These are phyloP conservation scores for Diachasmimorpha longicaudata DNA, from an alignment of 1,140 invertebrate species.

Conservation along the genomic window DNA sequence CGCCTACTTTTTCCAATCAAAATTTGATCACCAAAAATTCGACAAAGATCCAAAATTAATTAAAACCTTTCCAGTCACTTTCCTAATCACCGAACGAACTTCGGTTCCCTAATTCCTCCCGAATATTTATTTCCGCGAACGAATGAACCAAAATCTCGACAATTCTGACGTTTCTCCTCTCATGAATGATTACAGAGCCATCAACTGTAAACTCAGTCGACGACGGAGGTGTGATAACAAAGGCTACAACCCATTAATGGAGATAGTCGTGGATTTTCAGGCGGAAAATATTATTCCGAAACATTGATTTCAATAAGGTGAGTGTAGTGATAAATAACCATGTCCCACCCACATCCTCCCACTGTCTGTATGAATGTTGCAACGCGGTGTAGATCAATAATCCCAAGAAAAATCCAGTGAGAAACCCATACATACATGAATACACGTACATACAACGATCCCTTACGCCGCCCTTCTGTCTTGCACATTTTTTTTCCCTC, in stretches of 20 bases:
- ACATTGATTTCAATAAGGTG: neutral
- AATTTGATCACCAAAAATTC: too few species aligned
- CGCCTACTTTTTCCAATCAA: too few species aligned
- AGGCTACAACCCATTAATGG: neutral
- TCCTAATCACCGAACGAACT: too few species aligned
- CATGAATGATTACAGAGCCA: neutral
- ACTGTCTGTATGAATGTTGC: neutral
- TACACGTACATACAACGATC: neutral
- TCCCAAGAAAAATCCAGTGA: neutral
- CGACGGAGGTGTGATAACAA: neutral
- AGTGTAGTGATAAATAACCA: neutral
- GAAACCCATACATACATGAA: neutral
- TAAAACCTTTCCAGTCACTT: too few species aligned
- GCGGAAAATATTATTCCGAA: neutral
- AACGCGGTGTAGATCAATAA: neutral
- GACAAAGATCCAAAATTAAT: too few species aligned
- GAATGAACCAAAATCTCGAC: neutral
- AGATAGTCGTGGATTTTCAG: neutral
- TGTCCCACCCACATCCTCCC: neutral
- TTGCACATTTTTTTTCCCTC: neutral
- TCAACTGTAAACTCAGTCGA: neutral
- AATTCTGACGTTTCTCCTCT: neutral
- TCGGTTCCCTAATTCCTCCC: too few species aligned
- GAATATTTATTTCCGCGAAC: too few species aligned
- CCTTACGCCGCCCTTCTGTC: neutral